Base-by-base conservation (phyloP, 1,140 invertebrate species). In the Limonius californicus region DNA sequence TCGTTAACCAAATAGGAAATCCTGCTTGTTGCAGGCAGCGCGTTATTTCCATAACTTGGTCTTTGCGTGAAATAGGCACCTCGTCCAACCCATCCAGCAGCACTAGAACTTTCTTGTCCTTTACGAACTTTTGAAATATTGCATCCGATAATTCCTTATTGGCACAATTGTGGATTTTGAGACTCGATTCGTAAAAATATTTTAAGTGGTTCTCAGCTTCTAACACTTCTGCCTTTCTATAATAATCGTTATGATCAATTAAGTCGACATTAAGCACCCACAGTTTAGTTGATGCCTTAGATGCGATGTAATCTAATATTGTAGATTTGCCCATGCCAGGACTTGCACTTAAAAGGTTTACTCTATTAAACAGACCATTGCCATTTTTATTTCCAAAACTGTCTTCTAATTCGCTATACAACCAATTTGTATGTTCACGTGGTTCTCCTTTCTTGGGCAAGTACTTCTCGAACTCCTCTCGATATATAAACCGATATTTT, bases 261-360 rank as follows among this genome's bases (percentile, higher is more conserved):
- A 50, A 14, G 19, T 50, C 19, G 2, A 50, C 9, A 3, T 18
- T 50, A 2, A 50, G 4, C 4, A 50, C 12, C 45, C 45, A 50
- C 19, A 4, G 2, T 11, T 16, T 12, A 11, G 45, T 50, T 18
- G 45, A 18, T 6, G 45, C 45, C 2, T 18, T 50, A 2, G 2
- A 8, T 3, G 45, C 45, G 3, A 50, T 16, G 16, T 4, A 50
- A 14, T 18, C 16, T 18, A 50, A 18, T 21, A 50, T 2, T 18
- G n/a, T n/a, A 3, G 45, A 50, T 50, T 50, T 50, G 8, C 45
- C 45, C 45, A 50, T 50, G 19, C 45, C 45, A 19, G 45, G 45
- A 50, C 19, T 18, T 18, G 45, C 45, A 50, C 16, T 50, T 19
- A 50, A 19, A 6, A 50, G 18, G 15, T 6, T 16, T 19, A 50